Evolutionary conservation across 2,888 invertebrate species (phyloP).

Genomic region (Ectropis crepuscularia): DNA sequence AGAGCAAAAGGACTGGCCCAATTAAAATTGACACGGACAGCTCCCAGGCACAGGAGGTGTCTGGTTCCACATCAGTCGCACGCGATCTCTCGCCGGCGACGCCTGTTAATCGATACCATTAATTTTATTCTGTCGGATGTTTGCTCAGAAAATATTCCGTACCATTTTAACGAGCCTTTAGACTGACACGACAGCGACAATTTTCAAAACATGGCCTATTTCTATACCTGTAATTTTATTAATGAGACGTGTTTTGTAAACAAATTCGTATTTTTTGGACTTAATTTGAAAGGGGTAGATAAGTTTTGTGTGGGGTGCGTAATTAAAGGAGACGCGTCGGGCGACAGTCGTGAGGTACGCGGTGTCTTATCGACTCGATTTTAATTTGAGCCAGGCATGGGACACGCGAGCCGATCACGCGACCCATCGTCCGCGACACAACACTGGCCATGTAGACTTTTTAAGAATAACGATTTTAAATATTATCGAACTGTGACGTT

Average conservation of each 20-base stretch:
- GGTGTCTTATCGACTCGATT: constrained; percentile 79
- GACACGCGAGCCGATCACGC: constrained; percentile 82
- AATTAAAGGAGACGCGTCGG: constrained; percentile 80
- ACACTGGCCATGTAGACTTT: constrained; percentile 49
- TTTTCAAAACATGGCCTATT: constrained; percentile 38
- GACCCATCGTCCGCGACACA: constrained; percentile 64
- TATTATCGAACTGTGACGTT: constrained; percentile 60
- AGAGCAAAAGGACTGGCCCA: constrained; percentile 75
- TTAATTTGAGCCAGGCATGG: constrained; percentile 82
- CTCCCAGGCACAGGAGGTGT: constrained; percentile 69
- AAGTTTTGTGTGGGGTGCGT: constrained; percentile 78
- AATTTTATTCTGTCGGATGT: constrained; percentile 76
- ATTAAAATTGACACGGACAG: constrained; percentile 82
- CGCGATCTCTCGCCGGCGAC: constrained; percentile 72
- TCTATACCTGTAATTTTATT: constrained; percentile 39
- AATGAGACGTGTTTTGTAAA: constrained; percentile 41
- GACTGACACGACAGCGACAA: constrained; percentile 39
- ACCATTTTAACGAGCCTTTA: constrained; percentile 63
- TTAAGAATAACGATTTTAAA: constrained; percentile 73
- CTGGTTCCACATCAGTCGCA: constrained; percentile 71
- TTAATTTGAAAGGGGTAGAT: constrained; percentile 72
- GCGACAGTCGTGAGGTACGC: constrained; percentile 80
- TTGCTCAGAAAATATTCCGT: constrained; percentile 67
- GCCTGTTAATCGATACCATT: constrained; percentile 79
- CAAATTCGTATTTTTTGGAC: constrained; percentile 26